phyloP scores from a whole-genome alignment of 2,797 vertebrate species.

The Sternotherus odoratus region DNA sequence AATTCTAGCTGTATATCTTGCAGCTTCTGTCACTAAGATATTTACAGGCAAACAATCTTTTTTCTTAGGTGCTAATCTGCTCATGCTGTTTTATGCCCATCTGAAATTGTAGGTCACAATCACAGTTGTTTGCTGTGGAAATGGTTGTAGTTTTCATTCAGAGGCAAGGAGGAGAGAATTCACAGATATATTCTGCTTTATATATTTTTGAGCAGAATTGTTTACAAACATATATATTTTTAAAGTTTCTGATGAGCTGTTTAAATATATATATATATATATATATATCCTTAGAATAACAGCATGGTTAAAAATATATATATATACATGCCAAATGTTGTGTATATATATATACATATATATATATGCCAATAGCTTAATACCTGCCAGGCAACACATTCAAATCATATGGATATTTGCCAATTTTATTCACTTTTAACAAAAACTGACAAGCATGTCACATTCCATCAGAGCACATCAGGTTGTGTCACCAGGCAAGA shows the following conservation, averaged over 20 bases:
- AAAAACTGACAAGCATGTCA: constrained; percentile 65
- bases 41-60: background rate
- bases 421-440: constrained; percentile 62
- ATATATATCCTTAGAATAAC: background rate
- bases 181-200: background rate
- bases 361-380: constrained; percentile 2
- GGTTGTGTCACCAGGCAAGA: constrained; percentile 44
- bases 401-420: constrained; percentile 58
- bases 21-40: constrained; percentile 16
- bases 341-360: background rate
- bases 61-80: constrained; percentile 5
- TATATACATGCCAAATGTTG: background rate
- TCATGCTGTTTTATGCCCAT: constrained; percentile 17
- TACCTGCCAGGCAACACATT: constrained; percentile 47
- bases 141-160: background rate
- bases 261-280: too few species aligned
- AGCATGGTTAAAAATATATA: background rate
- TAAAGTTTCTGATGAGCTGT: background rate
- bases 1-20: constrained; percentile 7
- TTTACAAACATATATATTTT: background rate
- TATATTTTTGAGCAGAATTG: background rate
- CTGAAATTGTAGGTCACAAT: background rate
- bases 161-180: background rate
- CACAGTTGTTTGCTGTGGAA: constrained; percentile 4
- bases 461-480: constrained; percentile 66